Conservation (phyloP, 2,888 invertebrate species). For the Aleiodes testaceus region DNA sequence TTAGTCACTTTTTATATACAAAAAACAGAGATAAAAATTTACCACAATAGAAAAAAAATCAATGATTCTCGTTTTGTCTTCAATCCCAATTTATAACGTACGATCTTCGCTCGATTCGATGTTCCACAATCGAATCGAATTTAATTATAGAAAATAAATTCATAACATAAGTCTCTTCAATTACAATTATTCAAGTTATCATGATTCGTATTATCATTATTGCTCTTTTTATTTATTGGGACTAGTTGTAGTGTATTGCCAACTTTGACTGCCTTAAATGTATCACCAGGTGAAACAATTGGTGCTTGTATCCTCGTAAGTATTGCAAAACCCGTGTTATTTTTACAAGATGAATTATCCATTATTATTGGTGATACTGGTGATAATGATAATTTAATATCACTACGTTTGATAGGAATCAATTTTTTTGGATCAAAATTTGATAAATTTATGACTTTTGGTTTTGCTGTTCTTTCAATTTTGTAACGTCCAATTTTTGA, state of each 20-base stretch:
- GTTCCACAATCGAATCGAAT: constrained; percentile 1
- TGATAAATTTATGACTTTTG: constrained; percentile 57
- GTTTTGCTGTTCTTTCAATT: constrained; percentile 48
- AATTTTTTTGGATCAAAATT: constrained; percentile 59
- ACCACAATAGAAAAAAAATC: constrained; percentile 30
- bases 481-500: constrained; percentile 52
- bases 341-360: constrained; percentile 46
- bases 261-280: constrained; percentile 62
- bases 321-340: constrained; percentile 55
- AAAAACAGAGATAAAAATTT: constrained; percentile 26
- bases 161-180: constrained; percentile 23
- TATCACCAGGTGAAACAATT: constrained; percentile 59
- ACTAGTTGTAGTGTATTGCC: constrained; percentile 64
- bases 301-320: constrained; percentile 56
- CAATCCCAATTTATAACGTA: not conserved
- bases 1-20: constrained; percentile 30
- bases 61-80: constrained; percentile 22
- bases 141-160: constrained; percentile 7
- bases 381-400: constrained; percentile 54
- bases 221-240: constrained; percentile 53
- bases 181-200: constrained; percentile 27
- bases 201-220: constrained; percentile 35
- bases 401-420: constrained; percentile 58
- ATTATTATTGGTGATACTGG: constrained; percentile 49
- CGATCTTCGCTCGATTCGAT: constrained; percentile 12